Percentiles rank a stretch among this genome's conserved stretches.
These are phyloP conservation scores for sheep (Ovis aries) DNA, from an alignment of 2,113 vertebrate species.

Conservation along the genomic window ARS-UI_Ramb_v3.0 NC_056056.1:164565001-164565500, in stretches of 20 bases:
- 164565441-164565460: constrained; percentile 63
- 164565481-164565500: constrained; percentile 53
- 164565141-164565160: constrained; percentile 61
- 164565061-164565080: constrained; percentile 67
- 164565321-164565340: constrained; percentile 50
- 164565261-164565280: constrained; percentile 46
- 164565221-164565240: constrained; percentile 60
- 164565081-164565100: constrained; percentile 51
- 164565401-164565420: constrained; percentile 50
- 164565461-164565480: constrained; percentile 65
- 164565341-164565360: constrained; percentile 60
- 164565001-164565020: constrained; percentile 58
- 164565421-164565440: constrained; percentile 63
- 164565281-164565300: constrained; percentile 51
- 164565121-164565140: constrained; percentile 50
- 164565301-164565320: constrained; percentile 52
- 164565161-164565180: constrained; percentile 46
- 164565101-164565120: constrained; percentile 37
- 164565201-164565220: constrained; percentile 52
- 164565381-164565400: constrained; percentile 55
- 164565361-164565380: constrained; percentile 53
- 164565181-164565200: constrained; percentile 58
- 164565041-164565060: constrained; percentile 59
- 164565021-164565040: constrained; percentile 59
- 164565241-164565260: constrained; percentile 44